Conservation (phyloP, 2,797 vertebrate species). For the Podarcis lilfordi region DNA sequence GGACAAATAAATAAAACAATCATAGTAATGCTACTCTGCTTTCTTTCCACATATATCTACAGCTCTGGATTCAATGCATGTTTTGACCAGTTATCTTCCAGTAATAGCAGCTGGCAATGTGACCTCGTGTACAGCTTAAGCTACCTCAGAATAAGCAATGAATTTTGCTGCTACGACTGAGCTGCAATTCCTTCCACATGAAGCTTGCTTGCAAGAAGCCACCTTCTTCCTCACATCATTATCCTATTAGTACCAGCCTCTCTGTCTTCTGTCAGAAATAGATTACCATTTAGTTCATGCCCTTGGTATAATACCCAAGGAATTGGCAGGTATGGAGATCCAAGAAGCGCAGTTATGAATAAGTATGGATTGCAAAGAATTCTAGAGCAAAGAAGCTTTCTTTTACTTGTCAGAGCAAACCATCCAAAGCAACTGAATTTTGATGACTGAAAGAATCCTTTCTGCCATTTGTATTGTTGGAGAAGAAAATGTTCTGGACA, state of each 20-base stretch:
- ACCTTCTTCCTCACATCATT: background rate
- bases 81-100: background rate
- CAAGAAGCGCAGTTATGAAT: no score
- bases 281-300: background rate
- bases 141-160: background rate
- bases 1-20: no score
- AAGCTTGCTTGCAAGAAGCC: background rate
- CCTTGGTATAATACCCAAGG: background rate
- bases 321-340: background rate
- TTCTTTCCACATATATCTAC: background rate
- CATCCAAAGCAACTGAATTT: no score
- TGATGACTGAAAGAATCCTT: no score
- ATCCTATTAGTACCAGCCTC: background rate
- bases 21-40: background rate
- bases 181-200: no score
- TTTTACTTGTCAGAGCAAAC: no score
- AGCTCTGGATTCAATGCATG: background rate
- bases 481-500: no score
- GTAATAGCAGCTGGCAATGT: background rate
- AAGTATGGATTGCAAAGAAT: no score
- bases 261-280: background rate
- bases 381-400: no score
- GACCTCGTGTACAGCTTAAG: background rate
- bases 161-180: background rate
- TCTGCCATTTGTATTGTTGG: no score